Percentiles rank a stretch among this genome's conserved stretches.
phyloP scores from a whole-genome alignment of 30 jellyfish, hydroid and myxozoan species.

The Aurelia aurita region DNA sequence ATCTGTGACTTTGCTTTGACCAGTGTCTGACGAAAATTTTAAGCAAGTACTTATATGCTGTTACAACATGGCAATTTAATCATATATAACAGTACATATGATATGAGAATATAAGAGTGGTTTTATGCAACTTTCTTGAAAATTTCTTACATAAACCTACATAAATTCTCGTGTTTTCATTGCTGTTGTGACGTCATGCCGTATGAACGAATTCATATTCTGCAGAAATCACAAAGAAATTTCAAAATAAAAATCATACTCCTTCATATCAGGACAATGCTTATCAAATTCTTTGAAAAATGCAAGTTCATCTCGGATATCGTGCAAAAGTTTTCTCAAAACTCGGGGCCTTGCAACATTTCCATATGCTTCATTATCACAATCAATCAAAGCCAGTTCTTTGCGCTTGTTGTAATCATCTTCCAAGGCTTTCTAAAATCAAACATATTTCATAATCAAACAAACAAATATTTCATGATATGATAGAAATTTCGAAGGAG shows the following conservation, averaged over 20 bases:
- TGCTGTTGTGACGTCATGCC: no score
- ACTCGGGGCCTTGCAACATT: conserved; percentile 21
- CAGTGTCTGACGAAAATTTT: no score
- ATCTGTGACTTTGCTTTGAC: no score
- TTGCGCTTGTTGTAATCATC: conserved; percentile 39
- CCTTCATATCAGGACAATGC: conserved; percentile 41
- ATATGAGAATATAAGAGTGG: no score
- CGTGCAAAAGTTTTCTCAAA: conserved; percentile 9
- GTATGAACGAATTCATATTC: no score
- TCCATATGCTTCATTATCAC: neutral
- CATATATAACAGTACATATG: no score
- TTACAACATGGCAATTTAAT: no score
- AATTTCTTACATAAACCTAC: no score
- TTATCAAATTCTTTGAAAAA: conserved; percentile 47
- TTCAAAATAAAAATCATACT: neutral
- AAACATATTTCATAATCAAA: neutral
- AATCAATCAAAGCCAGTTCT: conserved; percentile 19
- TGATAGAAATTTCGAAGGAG: neutral
- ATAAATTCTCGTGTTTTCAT: no score
- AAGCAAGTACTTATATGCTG: no score
- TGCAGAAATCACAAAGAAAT: neutral
- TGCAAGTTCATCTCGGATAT: conserved; percentile 23
- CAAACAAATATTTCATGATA: neutral
- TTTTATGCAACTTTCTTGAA: no score
- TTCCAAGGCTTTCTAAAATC: conserved; percentile 18